These are phyloP conservation scores for Cyrtodaria siliqua DNA, from an alignment of 2,888 invertebrate genomes.

Conservation along the genomic window DNA sequence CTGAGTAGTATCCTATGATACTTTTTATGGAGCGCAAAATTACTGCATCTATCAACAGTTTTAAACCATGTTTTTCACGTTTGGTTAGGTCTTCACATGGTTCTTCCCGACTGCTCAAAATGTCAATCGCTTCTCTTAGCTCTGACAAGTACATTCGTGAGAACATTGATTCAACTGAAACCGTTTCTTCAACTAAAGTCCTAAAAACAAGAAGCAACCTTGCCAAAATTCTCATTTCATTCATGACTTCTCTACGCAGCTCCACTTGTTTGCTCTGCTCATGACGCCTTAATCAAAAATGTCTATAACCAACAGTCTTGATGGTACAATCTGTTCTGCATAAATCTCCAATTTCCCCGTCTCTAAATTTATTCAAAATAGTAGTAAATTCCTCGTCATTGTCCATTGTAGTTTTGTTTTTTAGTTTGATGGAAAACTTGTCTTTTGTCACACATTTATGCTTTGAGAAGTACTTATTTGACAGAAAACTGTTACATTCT, in stretches of 20 bases:
- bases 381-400: not conserved
- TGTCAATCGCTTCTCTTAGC: slow-evolving; percentile 5
- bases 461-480: slow-evolving; percentile 26
- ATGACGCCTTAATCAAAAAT: slow-evolving; percentile 22
- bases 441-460: slow-evolving; percentile 26
- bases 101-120: no score
- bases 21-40: slow-evolving; percentile 20
- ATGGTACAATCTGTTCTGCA: slow-evolving; percentile 22
- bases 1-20: slow-evolving; percentile 15
- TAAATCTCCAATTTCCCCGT: slow-evolving; percentile 36
- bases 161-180: slow-evolving; percentile 18
- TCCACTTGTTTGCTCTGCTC: slow-evolving; percentile 30
- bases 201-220: slow-evolving; percentile 22
- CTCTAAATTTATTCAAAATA: slow-evolving; percentile 35
- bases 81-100: no score
- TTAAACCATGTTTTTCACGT: slow-evolving; percentile 28
- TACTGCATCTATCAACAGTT: slow-evolving; percentile 13
- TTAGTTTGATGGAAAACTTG: slow-evolving; percentile 20
- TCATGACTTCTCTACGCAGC: slow-evolving; percentile 32
- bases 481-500: slow-evolving; percentile 16
- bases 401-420: slow-evolving; percentile 10
- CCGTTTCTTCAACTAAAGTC: not conserved
- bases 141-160: not conserved
- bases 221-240: slow-evolving; percentile 36
- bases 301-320: slow-evolving; percentile 22